Percentiles rank a stretch among this genome's conserved stretches.
Evolutionary conservation across 1,140 invertebrate genomes (phyloP).

Genomic region (Drosophila subobscura): DNA sequence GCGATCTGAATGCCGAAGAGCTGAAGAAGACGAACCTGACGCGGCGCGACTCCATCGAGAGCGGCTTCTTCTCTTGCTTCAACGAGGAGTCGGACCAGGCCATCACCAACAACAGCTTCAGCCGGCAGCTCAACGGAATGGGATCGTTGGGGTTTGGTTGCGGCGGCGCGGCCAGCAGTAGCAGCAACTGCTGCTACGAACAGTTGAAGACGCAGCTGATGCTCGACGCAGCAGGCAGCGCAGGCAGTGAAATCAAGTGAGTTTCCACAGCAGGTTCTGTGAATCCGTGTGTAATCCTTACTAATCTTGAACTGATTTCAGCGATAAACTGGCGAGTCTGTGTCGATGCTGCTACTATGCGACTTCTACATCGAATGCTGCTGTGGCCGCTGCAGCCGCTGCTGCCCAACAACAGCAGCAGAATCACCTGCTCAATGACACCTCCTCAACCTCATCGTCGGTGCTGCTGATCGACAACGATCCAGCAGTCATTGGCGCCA

Average conservation of each 20-base stretch:
- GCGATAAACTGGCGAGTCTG: conserved; percentile 77
- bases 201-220: conserved; percentile 82
- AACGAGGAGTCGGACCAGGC: conserved; percentile 87
- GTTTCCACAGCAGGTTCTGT: conserved; percentile 3
- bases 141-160: conserved; percentile 55
- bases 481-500: conserved; percentile 47
- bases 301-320: conserved; percentile 20
- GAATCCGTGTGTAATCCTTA: too few relatives aligned
- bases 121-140: conserved; percentile 61
- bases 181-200: conserved; percentile 75
- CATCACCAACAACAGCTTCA: conserved; percentile 66
- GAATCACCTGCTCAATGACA: conserved; percentile 80
- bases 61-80: conserved; percentile 93
- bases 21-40: conserved; percentile 84
- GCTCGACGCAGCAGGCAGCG: conserved; percentile 82
- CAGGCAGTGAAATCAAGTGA: conserved; percentile 73
- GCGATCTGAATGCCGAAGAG: conserved; percentile 45
- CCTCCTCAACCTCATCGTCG: conserved; percentile 84
- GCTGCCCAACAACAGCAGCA: conserved; percentile 51
- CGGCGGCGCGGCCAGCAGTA: conserved; percentile 32
- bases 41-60: conserved; percentile 93
- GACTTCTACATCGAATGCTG: conserved; percentile 59
- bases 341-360: conserved; percentile 82
- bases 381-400: conserved; percentile 53
- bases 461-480: conserved; percentile 86